Base-by-base conservation (phyloP, 2,797 vertebrate genomes). In the Siniperca scherzeri region DNA sequence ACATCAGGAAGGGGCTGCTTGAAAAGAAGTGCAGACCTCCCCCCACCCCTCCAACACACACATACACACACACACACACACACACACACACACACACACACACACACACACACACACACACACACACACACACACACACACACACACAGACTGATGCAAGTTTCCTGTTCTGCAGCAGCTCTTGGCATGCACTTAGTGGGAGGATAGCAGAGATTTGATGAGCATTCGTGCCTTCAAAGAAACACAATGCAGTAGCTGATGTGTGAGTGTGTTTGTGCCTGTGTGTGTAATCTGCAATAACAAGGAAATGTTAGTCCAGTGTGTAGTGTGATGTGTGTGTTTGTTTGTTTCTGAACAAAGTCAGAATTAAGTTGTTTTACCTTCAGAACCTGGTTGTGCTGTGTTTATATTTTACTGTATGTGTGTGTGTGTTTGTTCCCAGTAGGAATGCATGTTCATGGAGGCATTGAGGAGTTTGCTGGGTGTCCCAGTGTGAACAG, bases 81-180 rank as follows among this genome's bases (percentile, higher is more conserved):
- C 44, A 69, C 36, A 57, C 77, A 76, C 40, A 61, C 73, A 52
- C 69, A 74, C 52, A 65, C 74, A 69, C 60, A 73, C 73, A 77
- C 65, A 79, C 71, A 50, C 64, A 75, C n/a, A 64, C 36, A 46
- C 19, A 50, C 57, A 50, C 74, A 69, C 71, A 65, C 59, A 55
- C 59, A 71, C 66, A 36, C 52, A 69, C 25, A 64, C 36, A 46
- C 19, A 50, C 73, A 53, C 64, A 74, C 53, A 65, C 74, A 69
- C 60, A 73, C 74, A 77, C 65, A 80, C 71, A 50, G 56, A 75
- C 60, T 50, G 48, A 78, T 77, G 84, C 88, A 82, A 42, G 77
- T 70, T 80, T 85, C 62, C 70, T 81, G 69, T 91, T 85, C 80
- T 21, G 90, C 90, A 89, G 86, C 88, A 69, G 83, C 62, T 89